These are phyloP conservation scores for Campaea margaritaria DNA, from an alignment of 2,888 invertebrate genomes.

Conservation along the genomic window DNA sequence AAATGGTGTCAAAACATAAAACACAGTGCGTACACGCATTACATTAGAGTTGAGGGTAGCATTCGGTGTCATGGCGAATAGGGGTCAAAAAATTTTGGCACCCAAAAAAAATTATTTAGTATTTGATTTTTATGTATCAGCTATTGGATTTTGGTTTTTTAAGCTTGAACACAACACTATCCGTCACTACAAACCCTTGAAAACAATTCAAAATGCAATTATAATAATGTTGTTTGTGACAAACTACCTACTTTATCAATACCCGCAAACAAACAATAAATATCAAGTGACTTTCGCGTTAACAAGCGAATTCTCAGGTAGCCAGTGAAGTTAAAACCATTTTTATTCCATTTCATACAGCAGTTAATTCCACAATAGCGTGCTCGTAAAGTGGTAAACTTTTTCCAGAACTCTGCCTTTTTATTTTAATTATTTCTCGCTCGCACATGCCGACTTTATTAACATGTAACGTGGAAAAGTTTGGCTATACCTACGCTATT, in stretches of 20 bases:
- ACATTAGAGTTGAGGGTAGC: too few relatives aligned
- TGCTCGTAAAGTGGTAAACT: conserved; percentile 25
- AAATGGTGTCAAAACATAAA: conserved; percentile 4
- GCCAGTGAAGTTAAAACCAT: conserved; percentile 17
- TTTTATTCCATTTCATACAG: conserved; percentile 23
- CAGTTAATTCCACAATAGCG: conserved; percentile 30
- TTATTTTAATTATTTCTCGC: conserved; percentile 57
- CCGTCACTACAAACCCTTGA: too few relatives aligned
- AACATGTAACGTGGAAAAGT: conserved; percentile 48
- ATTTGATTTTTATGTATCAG: too few relatives aligned
- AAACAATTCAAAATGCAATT: too few relatives aligned
- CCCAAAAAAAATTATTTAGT: too few relatives aligned
- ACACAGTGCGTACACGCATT: too few relatives aligned
- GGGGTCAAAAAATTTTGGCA: too few relatives aligned
- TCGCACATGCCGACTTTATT: conserved; percentile 57
- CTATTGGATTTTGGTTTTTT: too few relatives aligned
- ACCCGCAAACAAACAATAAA: conserved; percentile 8
- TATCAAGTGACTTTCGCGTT: conserved; percentile 5
- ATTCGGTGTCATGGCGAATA: too few relatives aligned
- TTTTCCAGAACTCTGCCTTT: conserved; percentile 42
- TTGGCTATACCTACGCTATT: neutral
- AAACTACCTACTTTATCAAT: too few relatives aligned
- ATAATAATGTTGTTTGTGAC: too few relatives aligned
- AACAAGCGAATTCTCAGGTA: conserved; percentile 17
- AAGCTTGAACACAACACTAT: too few relatives aligned